Percentiles rank a stretch among this genome's conserved stretches.
phyloP scores from a whole-genome alignment of 1,140 invertebrate genomes.

The Kradibia gibbosae region DNA sequence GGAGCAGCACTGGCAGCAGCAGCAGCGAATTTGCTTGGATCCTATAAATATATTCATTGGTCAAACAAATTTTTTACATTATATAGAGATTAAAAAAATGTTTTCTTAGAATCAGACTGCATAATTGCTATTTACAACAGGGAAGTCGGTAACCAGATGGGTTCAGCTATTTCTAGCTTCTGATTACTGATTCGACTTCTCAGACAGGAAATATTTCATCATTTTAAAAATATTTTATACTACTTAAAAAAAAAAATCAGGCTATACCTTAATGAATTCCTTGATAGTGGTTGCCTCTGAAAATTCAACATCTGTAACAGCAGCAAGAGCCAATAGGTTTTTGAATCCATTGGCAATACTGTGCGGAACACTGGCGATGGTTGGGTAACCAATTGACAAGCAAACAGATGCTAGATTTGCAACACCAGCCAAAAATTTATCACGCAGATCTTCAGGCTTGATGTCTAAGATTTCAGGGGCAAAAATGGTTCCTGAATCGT shows the following conservation, averaged over 20 bases:
- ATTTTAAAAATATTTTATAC: constrained; percentile 40
- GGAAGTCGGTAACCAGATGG: constrained; percentile 62
- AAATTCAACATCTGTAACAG: constrained; percentile 95
- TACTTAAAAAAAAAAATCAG: neutral
- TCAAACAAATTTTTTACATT: constrained; percentile 5
- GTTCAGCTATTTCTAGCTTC: constrained; percentile 74
- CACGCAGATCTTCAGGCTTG: constrained; percentile 94
- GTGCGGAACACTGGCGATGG: constrained; percentile 96
- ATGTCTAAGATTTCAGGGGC: constrained; percentile 98
- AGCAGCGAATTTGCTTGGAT: constrained; percentile 93
- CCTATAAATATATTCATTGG: constrained; percentile 73
- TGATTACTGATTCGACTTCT: constrained; percentile 57
- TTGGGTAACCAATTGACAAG: constrained; percentile 95
- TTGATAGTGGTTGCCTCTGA: constrained; percentile 94
- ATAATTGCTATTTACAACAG: constrained; percentile 57
- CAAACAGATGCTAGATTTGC: constrained; percentile 95
- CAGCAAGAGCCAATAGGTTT: constrained; percentile 96
- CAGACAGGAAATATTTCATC: constrained; percentile 60
- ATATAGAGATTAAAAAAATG: too few relatives aligned
- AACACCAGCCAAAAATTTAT: constrained; percentile 93
- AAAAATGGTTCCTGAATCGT: constrained; percentile 98
- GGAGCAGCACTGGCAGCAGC: constrained; percentile 77
- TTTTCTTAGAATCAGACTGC: constrained; percentile 57
- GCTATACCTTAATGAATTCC: constrained; percentile 88
- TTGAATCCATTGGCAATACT: constrained; percentile 98